Percentiles rank a stretch among this genome's conserved stretches.
These are phyloP conservation scores for Plagodis pulveraria DNA, from an alignment of 2,888 invertebrate genomes.

Conservation along the genomic window DNA sequence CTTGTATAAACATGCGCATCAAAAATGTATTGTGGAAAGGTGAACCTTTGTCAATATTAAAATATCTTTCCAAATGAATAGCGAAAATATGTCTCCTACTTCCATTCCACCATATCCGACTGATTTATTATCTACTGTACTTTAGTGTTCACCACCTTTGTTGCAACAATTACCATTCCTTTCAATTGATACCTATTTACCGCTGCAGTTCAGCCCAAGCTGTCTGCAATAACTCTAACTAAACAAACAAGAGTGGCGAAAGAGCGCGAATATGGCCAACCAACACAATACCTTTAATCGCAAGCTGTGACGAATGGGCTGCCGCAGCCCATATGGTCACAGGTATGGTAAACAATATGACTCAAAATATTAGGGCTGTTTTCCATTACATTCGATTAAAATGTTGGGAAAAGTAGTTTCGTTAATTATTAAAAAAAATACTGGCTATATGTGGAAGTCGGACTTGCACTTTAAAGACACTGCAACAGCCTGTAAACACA, in stretches of 20 bases:
- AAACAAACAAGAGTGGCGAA: slow-evolving; percentile 42
- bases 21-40: too few relatives aligned
- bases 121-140: not conserved
- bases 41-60: too few relatives aligned
- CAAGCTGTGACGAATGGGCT: slow-evolving; percentile 50
- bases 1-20: too few relatives aligned
- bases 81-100: not conserved
- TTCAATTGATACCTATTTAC: slow-evolving; percentile 17
- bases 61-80: too few relatives aligned
- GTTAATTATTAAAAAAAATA: too few relatives aligned
- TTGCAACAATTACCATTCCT: slow-evolving; percentile 21
- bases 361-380: slow-evolving; percentile 7
- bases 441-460: too few relatives aligned
- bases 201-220: not conserved
- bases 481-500: too few relatives aligned
- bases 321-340: slow-evolving; percentile 25
- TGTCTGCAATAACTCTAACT: slow-evolving; percentile 48
- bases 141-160: slow-evolving; percentile 2
- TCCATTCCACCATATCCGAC: not conserved
- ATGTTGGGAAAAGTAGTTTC: too few relatives aligned
- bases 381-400: too few relatives aligned
- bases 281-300: slow-evolving; percentile 58
- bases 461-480: too few relatives aligned
- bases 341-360: slow-evolving; percentile 22
- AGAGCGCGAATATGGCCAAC: slow-evolving; percentile 49